Conservation (phyloP, 2,888 invertebrate species). For the Brachyopa scutellaris region DNA sequence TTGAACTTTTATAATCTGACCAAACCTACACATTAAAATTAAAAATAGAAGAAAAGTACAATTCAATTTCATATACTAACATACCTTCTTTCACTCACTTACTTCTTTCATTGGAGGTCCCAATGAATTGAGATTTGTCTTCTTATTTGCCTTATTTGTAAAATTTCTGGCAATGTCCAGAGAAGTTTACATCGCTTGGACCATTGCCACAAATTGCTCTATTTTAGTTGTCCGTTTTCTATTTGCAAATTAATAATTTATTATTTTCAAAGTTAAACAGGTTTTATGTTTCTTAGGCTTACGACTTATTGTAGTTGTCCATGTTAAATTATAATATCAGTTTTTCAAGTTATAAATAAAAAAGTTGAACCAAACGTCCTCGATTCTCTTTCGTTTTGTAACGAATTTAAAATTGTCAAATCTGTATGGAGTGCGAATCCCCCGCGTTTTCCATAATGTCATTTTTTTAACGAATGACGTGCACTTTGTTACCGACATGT, state of each 20-base stretch:
- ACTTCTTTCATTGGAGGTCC: not conserved
- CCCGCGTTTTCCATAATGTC: too few relatives aligned
- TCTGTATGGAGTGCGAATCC: not conserved
- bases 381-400: too few relatives aligned
- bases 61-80: not conserved
- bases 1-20: not conserved
- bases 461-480: too few relatives aligned
- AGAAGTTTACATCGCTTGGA: too few relatives aligned
- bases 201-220: too few relatives aligned
- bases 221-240: not conserved
- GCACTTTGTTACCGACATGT: too few relatives aligned
- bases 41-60: not conserved
- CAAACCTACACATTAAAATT: not conserved
- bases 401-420: not conserved
- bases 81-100: too few relatives aligned
- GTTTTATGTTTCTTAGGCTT: not conserved
- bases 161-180: too few relatives aligned
- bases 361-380: too few relatives aligned
- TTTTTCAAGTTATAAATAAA: too few relatives aligned
- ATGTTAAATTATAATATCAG: not conserved
- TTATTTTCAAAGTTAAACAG: not conserved
- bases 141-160: not conserved
- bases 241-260: too few relatives aligned
- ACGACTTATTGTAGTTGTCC: not conserved
- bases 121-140: not conserved